These are phyloP conservation scores for Caenorhabditis auriculariae DNA, from an alignment of 2,888 invertebrate species.

Conservation along the genomic window DNA sequence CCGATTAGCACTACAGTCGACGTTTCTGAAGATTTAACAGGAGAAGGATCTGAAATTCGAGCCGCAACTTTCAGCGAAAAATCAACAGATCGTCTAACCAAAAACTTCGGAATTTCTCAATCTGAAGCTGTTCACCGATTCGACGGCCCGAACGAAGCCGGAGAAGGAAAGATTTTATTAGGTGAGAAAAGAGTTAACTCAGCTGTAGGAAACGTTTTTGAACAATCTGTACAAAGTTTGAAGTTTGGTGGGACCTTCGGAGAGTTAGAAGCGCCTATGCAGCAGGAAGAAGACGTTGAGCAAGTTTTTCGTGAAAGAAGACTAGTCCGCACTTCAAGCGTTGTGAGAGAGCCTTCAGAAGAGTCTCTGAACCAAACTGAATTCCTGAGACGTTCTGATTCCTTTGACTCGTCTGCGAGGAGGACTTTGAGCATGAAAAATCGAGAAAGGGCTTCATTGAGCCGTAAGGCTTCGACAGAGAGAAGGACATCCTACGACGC, in stretches of 20 bases:
- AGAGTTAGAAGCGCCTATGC: constrained; percentile 11
- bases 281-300: constrained; percentile 22
- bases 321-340: constrained; percentile 14
- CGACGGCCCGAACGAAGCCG: too few relatives aligned
- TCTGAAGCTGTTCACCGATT: too few relatives aligned
- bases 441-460: constrained; percentile 10
- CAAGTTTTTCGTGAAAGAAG: constrained; percentile 10
- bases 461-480: constrained; percentile 12
- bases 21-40: constrained; percentile 1
- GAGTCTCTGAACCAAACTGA: constrained; percentile 11
- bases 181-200: too few relatives aligned
- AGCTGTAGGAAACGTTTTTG: too few relatives aligned
- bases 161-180: too few relatives aligned
- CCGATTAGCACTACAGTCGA: too few relatives aligned
- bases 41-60: constrained; percentile 1
- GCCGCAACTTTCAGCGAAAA: constrained; percentile 6
- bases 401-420: constrained; percentile 5
- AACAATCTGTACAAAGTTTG: constrained; percentile 13
- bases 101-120: too few relatives aligned
- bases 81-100: too few relatives aligned
- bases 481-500: constrained; percentile 19
- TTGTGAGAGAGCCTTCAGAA: constrained; percentile 16
- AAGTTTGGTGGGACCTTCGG: constrained; percentile 24
- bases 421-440: constrained; percentile 6
- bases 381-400: neutral